A percentile compares a stretch with the other conserved stretches of the same genome.
Conservation (phyloP, 2,888 invertebrate species). For the Candidula unifasciata region DNA sequence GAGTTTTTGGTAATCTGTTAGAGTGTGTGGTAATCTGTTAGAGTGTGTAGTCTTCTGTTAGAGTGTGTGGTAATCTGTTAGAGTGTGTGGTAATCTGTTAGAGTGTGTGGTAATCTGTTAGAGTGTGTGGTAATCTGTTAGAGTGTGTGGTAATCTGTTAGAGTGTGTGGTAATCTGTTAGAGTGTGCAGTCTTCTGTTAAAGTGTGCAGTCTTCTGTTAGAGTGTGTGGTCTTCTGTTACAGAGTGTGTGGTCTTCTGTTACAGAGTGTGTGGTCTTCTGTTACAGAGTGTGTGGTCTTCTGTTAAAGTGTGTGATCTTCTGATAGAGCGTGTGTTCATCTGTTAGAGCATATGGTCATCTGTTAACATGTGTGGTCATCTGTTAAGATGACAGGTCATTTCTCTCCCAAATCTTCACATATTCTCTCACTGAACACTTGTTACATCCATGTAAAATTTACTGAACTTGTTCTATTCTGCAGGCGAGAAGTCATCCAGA, state of each 20-base stretch:
- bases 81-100: not conserved
- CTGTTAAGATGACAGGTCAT: not conserved
- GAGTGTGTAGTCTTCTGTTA: not conserved
- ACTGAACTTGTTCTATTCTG: slow-evolving; percentile 6
- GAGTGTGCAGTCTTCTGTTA: not conserved
- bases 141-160: not conserved
- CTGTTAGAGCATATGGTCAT: not conserved
- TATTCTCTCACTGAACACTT: no score
- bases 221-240: not conserved
- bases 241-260: not conserved
- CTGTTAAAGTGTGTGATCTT: no score
- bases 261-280: not conserved
- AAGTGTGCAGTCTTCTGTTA: not conserved
- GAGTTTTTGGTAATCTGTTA: no score
- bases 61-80: not conserved
- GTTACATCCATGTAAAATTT: no score
- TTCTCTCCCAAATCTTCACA: not conserved
- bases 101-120: not conserved
- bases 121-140: not conserved
- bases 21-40: not conserved
- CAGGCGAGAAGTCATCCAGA: slow-evolving; percentile 66
- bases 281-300: not conserved
- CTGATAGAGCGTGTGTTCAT: not conserved
- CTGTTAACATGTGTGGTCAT: not conserved
- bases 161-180: not conserved